These are phyloP conservation scores for Coranthus polyacanthus DNA, from an alignment of 2,797 vertebrate species.

Conservation along the genomic window DNA sequence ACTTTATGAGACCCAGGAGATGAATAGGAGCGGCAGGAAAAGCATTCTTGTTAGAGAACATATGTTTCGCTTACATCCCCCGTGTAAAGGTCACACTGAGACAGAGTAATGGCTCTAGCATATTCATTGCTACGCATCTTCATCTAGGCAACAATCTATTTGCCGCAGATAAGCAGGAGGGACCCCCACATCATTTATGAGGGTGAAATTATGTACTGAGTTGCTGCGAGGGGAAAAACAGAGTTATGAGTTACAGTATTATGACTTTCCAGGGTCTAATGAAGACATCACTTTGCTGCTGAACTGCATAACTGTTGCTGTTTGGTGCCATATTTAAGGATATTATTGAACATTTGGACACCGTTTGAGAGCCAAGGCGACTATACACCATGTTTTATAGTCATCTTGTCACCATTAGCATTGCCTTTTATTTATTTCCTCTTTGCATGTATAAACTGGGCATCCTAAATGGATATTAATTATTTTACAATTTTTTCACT, in stretches of 20 bases:
- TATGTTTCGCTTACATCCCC: constrained; percentile 65
- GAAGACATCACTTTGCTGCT: constrained; percentile 70
- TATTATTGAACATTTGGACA: constrained; percentile 61
- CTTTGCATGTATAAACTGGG: constrained; percentile 39
- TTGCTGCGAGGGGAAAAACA: constrained; percentile 55
- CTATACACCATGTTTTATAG: constrained; percentile 51
- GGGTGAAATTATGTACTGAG: constrained; percentile 70
- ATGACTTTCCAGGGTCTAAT: constrained; percentile 77
- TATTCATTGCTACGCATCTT: constrained; percentile 61
- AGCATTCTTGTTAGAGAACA: constrained; percentile 75
- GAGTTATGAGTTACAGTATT: constrained; percentile 68
- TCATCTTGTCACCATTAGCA: constrained; percentile 49
- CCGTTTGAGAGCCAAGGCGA: constrained; percentile 30
- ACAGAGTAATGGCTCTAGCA: constrained; percentile 71
- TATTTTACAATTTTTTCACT: constrained; percentile 42
- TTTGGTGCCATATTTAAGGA: constrained; percentile 60
- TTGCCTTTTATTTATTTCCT: constrained; percentile 43
- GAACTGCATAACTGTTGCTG: constrained; percentile 56
- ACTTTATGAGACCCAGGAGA: constrained; percentile 73
- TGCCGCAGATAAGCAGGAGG: constrained; percentile 59
- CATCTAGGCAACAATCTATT: constrained; percentile 61
- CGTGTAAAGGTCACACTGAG: constrained; percentile 79
- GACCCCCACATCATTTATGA: constrained; percentile 71
- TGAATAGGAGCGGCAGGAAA: constrained; percentile 65
- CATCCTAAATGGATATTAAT: constrained; percentile 55